A percentile compares a stretch with the other conserved stretches of the same genome.
These are phyloP conservation scores for Axis porcinus DNA, from an alignment of 2,113 vertebrate genomes.

Conservation along the genomic window DNA sequence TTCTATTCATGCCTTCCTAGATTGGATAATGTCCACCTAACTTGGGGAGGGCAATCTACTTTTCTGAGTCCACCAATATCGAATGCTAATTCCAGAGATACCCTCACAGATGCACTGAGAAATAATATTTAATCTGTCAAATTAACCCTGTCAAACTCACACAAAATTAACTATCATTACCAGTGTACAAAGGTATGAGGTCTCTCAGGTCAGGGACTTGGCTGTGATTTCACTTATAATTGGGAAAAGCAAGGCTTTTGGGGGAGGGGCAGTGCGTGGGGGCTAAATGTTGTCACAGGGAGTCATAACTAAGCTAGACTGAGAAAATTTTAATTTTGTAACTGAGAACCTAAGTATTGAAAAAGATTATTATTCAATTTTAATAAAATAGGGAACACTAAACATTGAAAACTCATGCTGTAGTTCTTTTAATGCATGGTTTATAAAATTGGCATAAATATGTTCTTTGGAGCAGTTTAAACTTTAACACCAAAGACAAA, in stretches of 20 bases:
- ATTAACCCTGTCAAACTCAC: neutral
- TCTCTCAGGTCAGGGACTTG: neutral
- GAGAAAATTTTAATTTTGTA: neutral
- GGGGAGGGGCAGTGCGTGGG: accelerated
- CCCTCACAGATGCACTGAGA: too few relatives aligned
- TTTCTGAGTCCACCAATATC: neutral
- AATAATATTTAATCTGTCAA: neutral
- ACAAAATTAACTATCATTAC: neutral
- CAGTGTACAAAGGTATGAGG: neutral
- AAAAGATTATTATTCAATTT: neutral
- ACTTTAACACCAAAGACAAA: neutral
- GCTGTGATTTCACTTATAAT: neutral
- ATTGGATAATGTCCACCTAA: neutral
- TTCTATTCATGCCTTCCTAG: neutral
- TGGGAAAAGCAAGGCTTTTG: neutral
- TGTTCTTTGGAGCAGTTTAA: neutral
- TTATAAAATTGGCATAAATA: constrained; percentile 5
- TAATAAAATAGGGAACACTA: neutral
- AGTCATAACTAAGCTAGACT: neutral
- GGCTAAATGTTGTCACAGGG: neutral
- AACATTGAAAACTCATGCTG: neutral
- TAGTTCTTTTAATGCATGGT: neutral
- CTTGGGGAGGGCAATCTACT: neutral
- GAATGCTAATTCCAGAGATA: neutral
- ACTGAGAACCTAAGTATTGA: neutral